Base-by-base conservation (phyloP, 2,113 vertebrate species). In the Galemys pyrenaicus region DNA sequence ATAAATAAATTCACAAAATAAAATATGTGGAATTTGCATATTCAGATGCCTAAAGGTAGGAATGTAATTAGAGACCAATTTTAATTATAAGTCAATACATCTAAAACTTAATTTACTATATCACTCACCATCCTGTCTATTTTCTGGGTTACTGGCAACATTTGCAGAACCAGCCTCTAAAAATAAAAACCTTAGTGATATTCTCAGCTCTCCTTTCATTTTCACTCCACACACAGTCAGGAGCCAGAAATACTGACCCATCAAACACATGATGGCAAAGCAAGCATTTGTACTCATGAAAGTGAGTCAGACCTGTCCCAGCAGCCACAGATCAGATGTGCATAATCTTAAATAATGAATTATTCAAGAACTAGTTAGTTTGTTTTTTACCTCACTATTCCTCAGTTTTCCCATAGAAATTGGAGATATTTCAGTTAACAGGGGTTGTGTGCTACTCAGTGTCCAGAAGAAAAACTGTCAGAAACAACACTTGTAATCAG, bases 1-100 rank as follows among this genome's bases (percentile, higher is more conserved):
- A 9, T 30, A 92, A 41, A 54, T 75, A 75, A n/a, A 78, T 60
- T 71, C 64, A 19, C 71, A 73, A 80, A 92, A 80, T 20, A 64
- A 6, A 62, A 60, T 16, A 5, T n/a, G 70, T 20, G 16, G 5
- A 58, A 58, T 78, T 87, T 73, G 46, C 26, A 56, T 56, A 44
- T 77, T 71, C 20, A 30, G 35, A 39, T 68, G 37, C 30, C 49
- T 68, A 35, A 51, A 12, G 6, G 26, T 30, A 56, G 12, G 32
- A 81, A n/a, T n/a, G 37, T 5, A 13, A 81, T 19, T 44, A 56
- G 58, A 17, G 58, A 17, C 26, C 41, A 77, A 20, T 11, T 56
- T 49, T 82, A 37, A 56, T 75, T 87, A 75, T 39, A 37, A 73
- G 12, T 82, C 8, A 54, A 41, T 62, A 41, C 70, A 54, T n/a